A percentile compares a stretch with the other conserved stretches of the same genome.
Evolutionary conservation across 92 coral and sea anemone species (phyloP).

Genomic region (Parazoanthus darwini): DNA sequence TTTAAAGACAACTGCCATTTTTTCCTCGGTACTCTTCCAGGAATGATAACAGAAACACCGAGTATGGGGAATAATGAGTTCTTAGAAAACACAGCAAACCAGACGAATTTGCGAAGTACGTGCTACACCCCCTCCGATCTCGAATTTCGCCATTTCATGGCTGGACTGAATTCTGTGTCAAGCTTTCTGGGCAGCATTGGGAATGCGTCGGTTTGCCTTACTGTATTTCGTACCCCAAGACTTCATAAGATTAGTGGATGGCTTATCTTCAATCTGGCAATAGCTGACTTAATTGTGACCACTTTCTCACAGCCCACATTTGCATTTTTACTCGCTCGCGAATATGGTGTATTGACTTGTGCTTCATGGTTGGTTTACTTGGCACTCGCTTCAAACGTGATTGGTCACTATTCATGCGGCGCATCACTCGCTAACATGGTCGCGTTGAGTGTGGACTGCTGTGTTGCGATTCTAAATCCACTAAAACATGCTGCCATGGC

Average conservation of each 20-base stretch:
- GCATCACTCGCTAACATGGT: constrained; percentile 25
- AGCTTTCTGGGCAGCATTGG: background rate
- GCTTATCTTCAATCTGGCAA: constrained; percentile 9
- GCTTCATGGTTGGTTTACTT: background rate
- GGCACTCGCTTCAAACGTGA: too few species aligned
- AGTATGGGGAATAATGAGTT: background rate
- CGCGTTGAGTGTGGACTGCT: constrained; percentile 39
- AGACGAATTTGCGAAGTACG: background rate
- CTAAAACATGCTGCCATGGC: constrained; percentile 7
- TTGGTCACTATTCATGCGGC: constrained; percentile 10
- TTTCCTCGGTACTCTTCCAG: background rate
- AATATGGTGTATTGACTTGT: background rate
- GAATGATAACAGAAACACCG: background rate
- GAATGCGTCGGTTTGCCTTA: background rate
- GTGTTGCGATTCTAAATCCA: constrained; percentile 23
- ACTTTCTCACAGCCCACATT: background rate
- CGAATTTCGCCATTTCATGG: background rate
- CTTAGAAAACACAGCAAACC: background rate
- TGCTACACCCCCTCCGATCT: background rate
- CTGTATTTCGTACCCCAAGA: background rate
- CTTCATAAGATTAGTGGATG: background rate
- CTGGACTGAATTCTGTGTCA: background rate
- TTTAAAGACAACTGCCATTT: background rate
- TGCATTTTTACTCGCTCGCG: background rate
- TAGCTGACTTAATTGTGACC: background rate